phyloP scores from a whole-genome alignment of 2,888 invertebrate genomes.

The Sussaba pulchella region DNA sequence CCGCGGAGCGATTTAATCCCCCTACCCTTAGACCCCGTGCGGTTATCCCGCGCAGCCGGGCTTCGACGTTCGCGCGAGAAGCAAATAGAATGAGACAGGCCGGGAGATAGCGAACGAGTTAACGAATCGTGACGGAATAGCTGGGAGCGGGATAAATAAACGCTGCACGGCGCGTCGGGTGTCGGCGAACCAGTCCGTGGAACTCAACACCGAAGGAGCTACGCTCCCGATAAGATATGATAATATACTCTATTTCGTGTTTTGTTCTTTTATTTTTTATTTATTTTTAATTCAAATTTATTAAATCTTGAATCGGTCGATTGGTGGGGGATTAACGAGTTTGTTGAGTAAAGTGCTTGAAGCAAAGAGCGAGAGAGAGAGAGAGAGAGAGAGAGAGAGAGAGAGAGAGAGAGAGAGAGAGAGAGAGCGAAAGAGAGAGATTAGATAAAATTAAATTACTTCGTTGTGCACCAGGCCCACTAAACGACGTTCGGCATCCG shows the following conservation, averaged over 20 bases:
- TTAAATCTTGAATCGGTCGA: conserved; percentile 58
- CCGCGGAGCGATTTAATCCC: too few relatives aligned
- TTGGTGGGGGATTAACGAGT: conserved; percentile 60
- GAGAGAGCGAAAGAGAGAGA: not conserved
- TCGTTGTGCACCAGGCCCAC: too few relatives aligned
- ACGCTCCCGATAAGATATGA: conserved; percentile 60
- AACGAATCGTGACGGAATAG: conserved; percentile 67
- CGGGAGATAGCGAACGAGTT: conserved; percentile 56
- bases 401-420: too few relatives aligned
- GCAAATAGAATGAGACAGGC: conserved; percentile 21
- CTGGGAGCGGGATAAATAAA: conserved; percentile 46
- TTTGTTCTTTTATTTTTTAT: not conserved
- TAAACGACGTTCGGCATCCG: too few relatives aligned
- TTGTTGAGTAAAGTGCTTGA: not conserved
- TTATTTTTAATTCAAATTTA: conserved; percentile 7
- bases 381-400: too few relatives aligned
- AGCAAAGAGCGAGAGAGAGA: not conserved
- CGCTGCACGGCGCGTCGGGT: conserved; percentile 42
- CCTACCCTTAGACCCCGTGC: too few relatives aligned
- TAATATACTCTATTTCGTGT: conserved; percentile 26
- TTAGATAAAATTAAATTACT: too few relatives aligned
- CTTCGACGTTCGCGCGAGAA: conserved; percentile 30
- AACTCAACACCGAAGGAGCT: conserved; percentile 15
- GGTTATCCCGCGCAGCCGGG: conserved; percentile 13
- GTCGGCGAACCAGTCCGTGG: conserved; percentile 44